A percentile compares a stretch with the other conserved stretches of the same genome.
Evolutionary conservation across 1,140 invertebrate genomes (phyloP).

Genomic region (Drosophila eugracilis): DNA sequence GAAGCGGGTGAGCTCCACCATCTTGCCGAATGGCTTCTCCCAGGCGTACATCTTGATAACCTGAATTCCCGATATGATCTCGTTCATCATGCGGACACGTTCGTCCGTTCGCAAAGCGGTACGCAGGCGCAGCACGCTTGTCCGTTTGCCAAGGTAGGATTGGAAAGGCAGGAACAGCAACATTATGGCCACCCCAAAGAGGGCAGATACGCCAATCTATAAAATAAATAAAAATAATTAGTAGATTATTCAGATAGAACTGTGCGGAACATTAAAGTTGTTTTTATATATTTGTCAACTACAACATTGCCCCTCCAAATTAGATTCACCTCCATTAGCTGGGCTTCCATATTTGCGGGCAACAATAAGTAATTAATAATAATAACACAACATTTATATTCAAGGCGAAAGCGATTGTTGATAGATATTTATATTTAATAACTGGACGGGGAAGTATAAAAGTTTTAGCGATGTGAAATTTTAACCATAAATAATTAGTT

Average conservation of each 20-base stretch:
- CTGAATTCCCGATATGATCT: slow-evolving; percentile 94
- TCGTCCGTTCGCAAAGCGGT: slow-evolving; percentile 92
- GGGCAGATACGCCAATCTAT: slow-evolving; percentile 85
- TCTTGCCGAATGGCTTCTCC: slow-evolving; percentile 91
- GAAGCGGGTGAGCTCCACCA: slow-evolving; percentile 87
- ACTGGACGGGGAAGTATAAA: neutral
- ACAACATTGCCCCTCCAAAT: neutral
- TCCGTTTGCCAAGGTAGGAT: slow-evolving; percentile 90
- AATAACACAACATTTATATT: slow-evolving; percentile 20
- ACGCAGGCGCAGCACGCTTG: slow-evolving; percentile 87
- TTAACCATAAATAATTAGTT: too few species aligned
- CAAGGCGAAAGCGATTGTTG: slow-evolving; percentile 2
- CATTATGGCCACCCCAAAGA: slow-evolving; percentile 92
- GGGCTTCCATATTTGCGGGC: neutral
- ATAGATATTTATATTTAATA: neutral
- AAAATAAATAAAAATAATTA: neutral
- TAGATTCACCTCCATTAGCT: neutral
- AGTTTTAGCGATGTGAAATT: neutral
- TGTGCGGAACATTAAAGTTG: neutral
- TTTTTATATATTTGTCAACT: slow-evolving; percentile 30
- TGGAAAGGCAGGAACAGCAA: slow-evolving; percentile 93
- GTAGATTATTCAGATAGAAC: neutral
- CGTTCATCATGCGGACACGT: slow-evolving; percentile 93
- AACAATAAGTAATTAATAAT: slow-evolving; percentile 13
- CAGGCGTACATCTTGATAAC: slow-evolving; percentile 98